phyloP scores from a whole-genome alignment of 2,113 vertebrate species.

The Holacanthus passer region DNA sequence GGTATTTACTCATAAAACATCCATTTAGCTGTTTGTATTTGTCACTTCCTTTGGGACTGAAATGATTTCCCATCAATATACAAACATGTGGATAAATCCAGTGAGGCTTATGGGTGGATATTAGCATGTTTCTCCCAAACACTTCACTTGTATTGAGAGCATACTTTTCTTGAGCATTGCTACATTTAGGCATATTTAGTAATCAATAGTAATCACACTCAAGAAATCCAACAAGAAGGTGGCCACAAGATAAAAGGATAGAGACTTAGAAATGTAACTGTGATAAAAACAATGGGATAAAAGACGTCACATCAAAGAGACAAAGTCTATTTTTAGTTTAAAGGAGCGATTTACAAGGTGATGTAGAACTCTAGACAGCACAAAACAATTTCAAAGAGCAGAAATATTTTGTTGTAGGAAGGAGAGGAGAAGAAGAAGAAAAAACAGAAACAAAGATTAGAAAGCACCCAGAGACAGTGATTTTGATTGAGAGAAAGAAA shows the following conservation, averaged over 20 bases:
- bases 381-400: slow-evolving; percentile 57
- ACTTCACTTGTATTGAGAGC: neutral
- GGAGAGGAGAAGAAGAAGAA: neutral
- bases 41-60: slow-evolving; percentile 10
- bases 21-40: slow-evolving; percentile 22
- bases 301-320: slow-evolving; percentile 41
- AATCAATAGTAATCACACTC: neutral
- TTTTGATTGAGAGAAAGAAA: slow-evolving; percentile 70
- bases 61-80: neutral
- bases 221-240: slow-evolving; percentile 7
- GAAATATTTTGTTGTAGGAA: slow-evolving; percentile 34
- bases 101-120: neutral
- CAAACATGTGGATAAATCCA: slow-evolving; percentile 22
- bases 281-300: slow-evolving; percentile 6
- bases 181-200: neutral
- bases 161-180: neutral
- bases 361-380: neutral
- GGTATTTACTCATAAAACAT: slow-evolving; percentile 21
- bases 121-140: neutral
- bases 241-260: slow-evolving; percentile 22
- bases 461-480: slow-evolving; percentile 65
- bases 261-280: neutral
- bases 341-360: slow-evolving; percentile 15
- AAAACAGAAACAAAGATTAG: slow-evolving; percentile 51
- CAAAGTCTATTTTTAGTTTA: slow-evolving; percentile 23